A percentile compares a stretch with the other conserved stretches of the same genome.
phyloP scores from a whole-genome alignment of 2,888 invertebrate species.

The Plebejus melissa region DNA sequence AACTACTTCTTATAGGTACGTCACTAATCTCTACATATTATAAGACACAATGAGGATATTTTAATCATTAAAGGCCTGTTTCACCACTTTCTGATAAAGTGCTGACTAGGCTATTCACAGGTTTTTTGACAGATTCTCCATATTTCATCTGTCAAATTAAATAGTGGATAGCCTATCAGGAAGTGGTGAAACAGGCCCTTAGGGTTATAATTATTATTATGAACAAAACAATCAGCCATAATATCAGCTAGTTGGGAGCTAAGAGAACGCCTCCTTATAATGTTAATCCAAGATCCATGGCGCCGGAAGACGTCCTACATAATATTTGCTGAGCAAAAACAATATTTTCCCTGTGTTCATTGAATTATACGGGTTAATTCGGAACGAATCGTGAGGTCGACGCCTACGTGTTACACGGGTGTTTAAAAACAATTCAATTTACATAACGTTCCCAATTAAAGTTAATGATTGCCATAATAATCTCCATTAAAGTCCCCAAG shows the following conservation, averaged over 20 bases:
- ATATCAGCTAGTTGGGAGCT: background rate
- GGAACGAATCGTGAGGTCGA: constrained; percentile 8
- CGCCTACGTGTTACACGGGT: constrained; percentile 6
- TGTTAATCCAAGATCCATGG: background rate
- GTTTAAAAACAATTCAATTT: constrained; percentile 12
- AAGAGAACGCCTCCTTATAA: background rate
- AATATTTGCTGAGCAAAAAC: background rate
- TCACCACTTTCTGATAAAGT: no score
- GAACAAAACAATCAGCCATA: no score
- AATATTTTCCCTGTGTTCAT: background rate
- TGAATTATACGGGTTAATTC: constrained; percentile 14
- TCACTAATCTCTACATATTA: no score
- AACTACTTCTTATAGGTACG: no score
- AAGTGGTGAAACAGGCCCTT: no score
- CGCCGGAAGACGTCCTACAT: background rate
- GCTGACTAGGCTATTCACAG: no score
- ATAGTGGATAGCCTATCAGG: no score
- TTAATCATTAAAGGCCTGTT: no score
- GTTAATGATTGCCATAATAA: constrained; percentile 8
- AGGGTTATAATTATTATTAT: no score
- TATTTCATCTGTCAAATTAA: no score
- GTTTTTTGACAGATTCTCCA: no score
- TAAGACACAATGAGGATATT: no score
- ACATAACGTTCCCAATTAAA: background rate
- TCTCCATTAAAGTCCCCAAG: background rate